Percentiles rank a stretch among this genome's conserved stretches.
Conservation (phyloP, 2,888 invertebrate species). For the Scaptomyza cyrtandrae region DNA sequence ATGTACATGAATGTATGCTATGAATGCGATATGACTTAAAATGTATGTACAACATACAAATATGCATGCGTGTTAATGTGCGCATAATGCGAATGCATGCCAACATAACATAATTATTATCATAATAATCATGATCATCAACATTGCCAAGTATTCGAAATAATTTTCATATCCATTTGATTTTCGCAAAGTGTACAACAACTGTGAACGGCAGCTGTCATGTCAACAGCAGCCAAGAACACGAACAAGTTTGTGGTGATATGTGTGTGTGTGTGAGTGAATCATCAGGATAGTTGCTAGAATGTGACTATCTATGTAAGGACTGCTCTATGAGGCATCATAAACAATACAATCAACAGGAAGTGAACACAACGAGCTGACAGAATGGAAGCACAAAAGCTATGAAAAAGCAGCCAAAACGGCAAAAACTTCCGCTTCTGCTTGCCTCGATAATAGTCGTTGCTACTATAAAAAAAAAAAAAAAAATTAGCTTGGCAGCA, state of each 20-base stretch:
- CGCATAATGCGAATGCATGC: slow-evolving; percentile 24
- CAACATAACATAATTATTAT: slow-evolving; percentile 33
- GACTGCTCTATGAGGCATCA: slow-evolving; percentile 44
- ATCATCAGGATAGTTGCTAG: slow-evolving; percentile 29
- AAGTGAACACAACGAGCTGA: slow-evolving; percentile 50
- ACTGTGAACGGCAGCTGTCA: slow-evolving; percentile 14
- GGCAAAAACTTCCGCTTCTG: slow-evolving; percentile 46
- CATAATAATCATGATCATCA: slow-evolving; percentile 43
- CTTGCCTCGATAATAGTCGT: slow-evolving; percentile 33
- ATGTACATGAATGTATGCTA: slow-evolving; percentile 14
- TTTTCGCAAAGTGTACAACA: slow-evolving; percentile 19
- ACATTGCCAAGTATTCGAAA: slow-evolving; percentile 14
- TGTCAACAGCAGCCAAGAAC: slow-evolving; percentile 13
- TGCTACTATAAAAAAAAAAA: slow-evolving; percentile 12
- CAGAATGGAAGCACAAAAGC: slow-evolving; percentile 23
- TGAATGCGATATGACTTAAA: slow-evolving; percentile 5
- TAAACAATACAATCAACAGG: slow-evolving; percentile 66
- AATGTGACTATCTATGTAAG: slow-evolving; percentile 16
- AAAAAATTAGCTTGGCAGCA: slow-evolving; percentile 20
- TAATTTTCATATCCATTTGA: slow-evolving; percentile 24
- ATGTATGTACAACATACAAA: slow-evolving; percentile 2
- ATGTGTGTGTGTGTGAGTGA: slow-evolving; percentile 2
- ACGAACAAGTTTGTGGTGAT: not conserved
- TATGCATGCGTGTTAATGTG: slow-evolving; percentile 27
- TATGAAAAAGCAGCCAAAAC: slow-evolving; percentile 10